These are phyloP conservation scores for Lucilia cuprina DNA, from an alignment of 1,140 invertebrate genomes.

Conservation along the genomic window DNA sequence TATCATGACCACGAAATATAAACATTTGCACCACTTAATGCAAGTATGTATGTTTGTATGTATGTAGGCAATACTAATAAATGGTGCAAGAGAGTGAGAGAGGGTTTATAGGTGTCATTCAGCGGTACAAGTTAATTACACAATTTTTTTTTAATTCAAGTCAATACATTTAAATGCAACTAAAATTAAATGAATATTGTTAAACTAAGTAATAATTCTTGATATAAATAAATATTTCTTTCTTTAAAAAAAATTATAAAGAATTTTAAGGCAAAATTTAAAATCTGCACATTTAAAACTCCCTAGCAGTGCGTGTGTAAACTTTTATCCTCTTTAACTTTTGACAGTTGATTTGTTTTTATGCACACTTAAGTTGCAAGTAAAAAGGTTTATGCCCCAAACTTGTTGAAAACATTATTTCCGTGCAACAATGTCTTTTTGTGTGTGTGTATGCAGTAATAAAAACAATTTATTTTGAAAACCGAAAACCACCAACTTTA, in stretches of 20 bases:
- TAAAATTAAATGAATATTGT: not conserved
- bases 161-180: not conserved
- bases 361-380: not conserved
- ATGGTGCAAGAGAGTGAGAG: not conserved
- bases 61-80: not conserved
- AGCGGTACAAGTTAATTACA: not conserved
- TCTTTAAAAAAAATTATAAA: not conserved
- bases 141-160: not conserved
- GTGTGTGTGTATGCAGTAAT: too few species aligned
- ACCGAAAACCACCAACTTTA: not conserved
- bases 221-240: not conserved
- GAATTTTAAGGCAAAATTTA: too few species aligned
- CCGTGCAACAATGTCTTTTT: not conserved
- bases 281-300: too few species aligned
- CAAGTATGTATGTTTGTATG: too few species aligned
- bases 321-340: not conserved
- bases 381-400: too few species aligned
- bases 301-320: too few species aligned
- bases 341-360: not conserved
- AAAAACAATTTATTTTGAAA: not conserved
- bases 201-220: not conserved
- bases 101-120: not conserved
- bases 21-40: not conserved
- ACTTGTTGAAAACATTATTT: conserved; percentile 13
- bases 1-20: not conserved